These are phyloP conservation scores for Anneissia japonica DNA, from an alignment of 35 echinoderm and acorn worm species.

Conservation along the genomic window DNA sequence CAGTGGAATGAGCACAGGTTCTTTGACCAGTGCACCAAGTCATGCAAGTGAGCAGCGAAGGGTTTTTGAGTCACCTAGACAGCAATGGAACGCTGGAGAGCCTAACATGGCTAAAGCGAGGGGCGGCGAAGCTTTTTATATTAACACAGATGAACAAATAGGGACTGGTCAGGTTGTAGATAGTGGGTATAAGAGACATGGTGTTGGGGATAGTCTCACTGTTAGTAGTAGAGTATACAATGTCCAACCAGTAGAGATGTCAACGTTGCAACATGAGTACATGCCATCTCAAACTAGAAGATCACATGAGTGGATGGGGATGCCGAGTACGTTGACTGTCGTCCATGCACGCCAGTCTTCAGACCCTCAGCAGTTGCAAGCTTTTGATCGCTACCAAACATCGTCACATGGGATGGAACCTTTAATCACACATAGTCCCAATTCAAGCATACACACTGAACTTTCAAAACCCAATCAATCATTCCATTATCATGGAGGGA, in stretches of 20 bases:
- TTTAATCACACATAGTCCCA: not conserved
- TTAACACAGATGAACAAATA: constrained; percentile 8
- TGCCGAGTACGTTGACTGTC: not conserved
- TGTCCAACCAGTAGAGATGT: not conserved
- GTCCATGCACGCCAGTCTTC: not conserved
- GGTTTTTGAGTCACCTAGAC: constrained; percentile 21
- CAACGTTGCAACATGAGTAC: not conserved
- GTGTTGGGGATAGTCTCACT: not conserved
- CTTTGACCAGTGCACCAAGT: not conserved
- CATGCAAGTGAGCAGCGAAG: constrained; percentile 22
- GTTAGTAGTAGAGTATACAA: not conserved
- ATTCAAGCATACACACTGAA: not conserved
- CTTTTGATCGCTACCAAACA: not conserved
- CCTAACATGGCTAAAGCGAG: constrained; percentile 43
- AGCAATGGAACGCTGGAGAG: constrained; percentile 9
- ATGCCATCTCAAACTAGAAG: not conserved
- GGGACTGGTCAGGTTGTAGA: constrained; percentile 21
- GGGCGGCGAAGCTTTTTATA: constrained; percentile 82
- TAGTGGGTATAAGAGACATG: not conserved
- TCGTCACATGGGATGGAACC: not conserved
- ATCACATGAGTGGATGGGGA: not conserved
- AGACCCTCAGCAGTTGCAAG: not conserved
- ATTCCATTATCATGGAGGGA: not conserved
- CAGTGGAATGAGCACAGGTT: constrained; percentile 35
- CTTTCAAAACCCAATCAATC: not conserved